Evolutionary conservation across 2,888 invertebrate species (phyloP).

Genomic region (Drosophila kuntzei): DNA sequence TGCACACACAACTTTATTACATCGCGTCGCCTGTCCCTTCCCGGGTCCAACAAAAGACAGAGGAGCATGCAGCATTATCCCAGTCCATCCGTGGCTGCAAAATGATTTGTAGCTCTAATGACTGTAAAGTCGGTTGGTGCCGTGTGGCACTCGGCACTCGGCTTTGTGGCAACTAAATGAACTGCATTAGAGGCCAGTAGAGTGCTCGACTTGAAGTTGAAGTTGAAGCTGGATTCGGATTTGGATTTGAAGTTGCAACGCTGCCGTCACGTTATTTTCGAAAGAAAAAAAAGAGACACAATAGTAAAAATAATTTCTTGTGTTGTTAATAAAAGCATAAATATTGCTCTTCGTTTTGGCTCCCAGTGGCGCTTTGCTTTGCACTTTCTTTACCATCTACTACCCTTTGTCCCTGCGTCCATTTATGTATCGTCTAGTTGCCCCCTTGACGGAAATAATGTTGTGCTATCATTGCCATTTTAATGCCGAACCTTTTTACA

Average conservation of each 20-base stretch:
- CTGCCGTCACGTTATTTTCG: slow-evolving; percentile 53
- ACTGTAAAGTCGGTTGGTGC: slow-evolving; percentile 49
- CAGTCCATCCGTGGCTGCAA: slow-evolving; percentile 57
- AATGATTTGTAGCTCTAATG: slow-evolving; percentile 77
- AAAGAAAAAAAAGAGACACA: slow-evolving; percentile 43
- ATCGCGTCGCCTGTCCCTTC: slow-evolving; percentile 49
- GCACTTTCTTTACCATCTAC: slow-evolving; percentile 27
- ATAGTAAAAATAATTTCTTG: slow-evolving; percentile 64
- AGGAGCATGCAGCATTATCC: slow-evolving; percentile 37
- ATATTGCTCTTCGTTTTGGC: slow-evolving; percentile 37
- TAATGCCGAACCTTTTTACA: slow-evolving; percentile 40
- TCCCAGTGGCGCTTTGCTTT: slow-evolving; percentile 35
- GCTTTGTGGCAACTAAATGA: slow-evolving; percentile 42
- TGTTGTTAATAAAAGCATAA: slow-evolving; percentile 68
- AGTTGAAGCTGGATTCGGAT: not conserved
- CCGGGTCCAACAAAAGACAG: slow-evolving; percentile 16
- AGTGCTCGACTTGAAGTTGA: slow-evolving; percentile 27
- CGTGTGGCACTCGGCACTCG: slow-evolving; percentile 38
- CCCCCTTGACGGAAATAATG: slow-evolving; percentile 74
- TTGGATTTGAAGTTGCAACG: slow-evolving; percentile 21
- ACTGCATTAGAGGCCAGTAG: slow-evolving; percentile 43
- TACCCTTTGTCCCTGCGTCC: slow-evolving; percentile 13
- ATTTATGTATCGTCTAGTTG: slow-evolving; percentile 46
- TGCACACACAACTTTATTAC: slow-evolving; percentile 57
- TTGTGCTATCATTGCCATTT: slow-evolving; percentile 62